phyloP scores from a whole-genome alignment of 2,797 vertebrate species.

The Peromyscus aztecus region DNA sequence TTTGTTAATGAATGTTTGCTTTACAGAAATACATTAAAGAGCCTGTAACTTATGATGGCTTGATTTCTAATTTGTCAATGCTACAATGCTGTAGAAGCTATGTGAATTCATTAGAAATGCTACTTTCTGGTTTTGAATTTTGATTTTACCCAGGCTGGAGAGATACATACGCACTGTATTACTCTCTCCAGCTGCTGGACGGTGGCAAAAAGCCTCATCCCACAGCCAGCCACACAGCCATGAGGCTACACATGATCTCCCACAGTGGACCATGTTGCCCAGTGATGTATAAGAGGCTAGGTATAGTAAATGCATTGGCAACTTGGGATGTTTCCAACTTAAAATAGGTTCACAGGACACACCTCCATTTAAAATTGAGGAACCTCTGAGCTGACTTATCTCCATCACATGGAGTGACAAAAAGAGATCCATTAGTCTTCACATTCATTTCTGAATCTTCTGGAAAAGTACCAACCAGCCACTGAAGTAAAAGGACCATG shows the following conservation, averaged over 20 bases:
- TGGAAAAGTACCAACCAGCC: conserved; percentile 24
- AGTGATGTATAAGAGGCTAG: background rate
- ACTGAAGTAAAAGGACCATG: background rate
- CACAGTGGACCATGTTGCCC: background rate
- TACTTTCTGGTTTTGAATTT: background rate
- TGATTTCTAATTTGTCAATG: background rate
- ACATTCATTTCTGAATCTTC: background rate
- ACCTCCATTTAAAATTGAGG: background rate
- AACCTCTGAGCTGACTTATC: background rate
- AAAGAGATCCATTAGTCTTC: background rate
- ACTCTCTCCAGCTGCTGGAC: background rate
- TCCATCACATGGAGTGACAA: background rate
- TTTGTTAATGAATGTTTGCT: conserved; percentile 21
- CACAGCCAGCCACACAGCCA: too few relatives aligned
- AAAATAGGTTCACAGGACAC: background rate
- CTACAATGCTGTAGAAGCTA: background rate
- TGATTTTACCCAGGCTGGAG: background rate
- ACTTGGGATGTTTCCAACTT: background rate
- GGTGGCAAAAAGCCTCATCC: too few relatives aligned
- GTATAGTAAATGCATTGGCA: background rate
- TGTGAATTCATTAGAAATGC: background rate
- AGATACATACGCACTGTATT: too few relatives aligned
- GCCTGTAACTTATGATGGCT: background rate
- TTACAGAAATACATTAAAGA: background rate
- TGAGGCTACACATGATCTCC: background rate